Evolutionary conservation across 2,113 vertebrate genomes (phyloP), one percentile per base, ranked within the genome.

Genomic region (Polypterus bichir): DNA sequence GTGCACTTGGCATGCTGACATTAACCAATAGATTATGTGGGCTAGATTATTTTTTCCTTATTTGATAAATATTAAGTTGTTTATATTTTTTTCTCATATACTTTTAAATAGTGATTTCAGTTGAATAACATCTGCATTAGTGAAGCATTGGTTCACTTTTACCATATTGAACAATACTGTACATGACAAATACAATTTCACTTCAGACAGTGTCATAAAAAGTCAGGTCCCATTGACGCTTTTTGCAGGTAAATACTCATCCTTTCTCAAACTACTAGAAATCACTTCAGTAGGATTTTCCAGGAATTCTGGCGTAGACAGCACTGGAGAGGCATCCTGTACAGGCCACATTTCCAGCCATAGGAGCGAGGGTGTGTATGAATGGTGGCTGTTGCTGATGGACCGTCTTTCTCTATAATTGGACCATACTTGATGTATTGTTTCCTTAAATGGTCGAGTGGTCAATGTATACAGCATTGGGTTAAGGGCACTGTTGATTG

Each of bases 381-480:
- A 65, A 53, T 83, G 88, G 58, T 80, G 84, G 48, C 73, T 78
- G 68, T 71, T 83, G 69, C 83, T 77, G 54, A 78, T 68, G 3
- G 88, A 86, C 68, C 81, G 83, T 71, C 73, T 79, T 75, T 91
- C 89, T 62, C 83, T 86, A 79, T 93, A 95, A 77, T 96, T 94
- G 46, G 85, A 78, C 94, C 95, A 98, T 60, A 92, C 79, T 70
- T 91, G 93, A 63, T 88, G 77, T 47, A 98, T 89, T 75, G 91
- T 97, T 83, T 98, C 93, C 76, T 95, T 97, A 77, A 98, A 98
- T 62, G 94, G 92, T 64, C 94, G 81, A 1, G 95, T 98, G 49
- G 95, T 98, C 76, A 98, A 78, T 3, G 95, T 98, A 76, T 98
- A 98, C 47, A 97, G 88, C 76, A 98, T 92, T 66, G 95, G 95